phyloP scores from a whole-genome alignment of 2,797 vertebrate genomes.

The Sandelia bainsii region DNA sequence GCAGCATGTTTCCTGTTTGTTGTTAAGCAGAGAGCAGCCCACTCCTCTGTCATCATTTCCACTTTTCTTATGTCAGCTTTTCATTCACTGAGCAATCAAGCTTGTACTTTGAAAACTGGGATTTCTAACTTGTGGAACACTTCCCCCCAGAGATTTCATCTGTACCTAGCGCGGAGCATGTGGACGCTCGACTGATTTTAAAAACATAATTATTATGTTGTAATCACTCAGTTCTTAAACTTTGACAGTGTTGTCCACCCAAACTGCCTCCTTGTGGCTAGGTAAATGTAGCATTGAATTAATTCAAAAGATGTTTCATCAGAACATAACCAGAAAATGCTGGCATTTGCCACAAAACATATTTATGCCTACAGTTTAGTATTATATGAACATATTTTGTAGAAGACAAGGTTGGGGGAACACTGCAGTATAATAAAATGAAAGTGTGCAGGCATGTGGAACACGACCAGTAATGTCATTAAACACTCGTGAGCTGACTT shows the following conservation, averaged over 20 bases:
- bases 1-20: slow-evolving; percentile 39
- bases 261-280: too few species aligned
- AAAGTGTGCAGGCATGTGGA: neutral
- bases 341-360: too few species aligned
- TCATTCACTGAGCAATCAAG: neutral
- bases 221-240: too few species aligned
- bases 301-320: too few species aligned
- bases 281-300: too few species aligned
- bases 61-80: neutral
- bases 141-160: neutral
- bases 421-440: too few species aligned
- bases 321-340: too few species aligned
- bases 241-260: too few species aligned
- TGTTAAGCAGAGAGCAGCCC: slow-evolving; percentile 2
- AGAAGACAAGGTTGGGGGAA: too few species aligned
- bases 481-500: neutral
- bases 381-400: neutral
- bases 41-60: slow-evolving; percentile 14
- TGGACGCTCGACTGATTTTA: neutral
- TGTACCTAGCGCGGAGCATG: neutral
- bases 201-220: neutral
- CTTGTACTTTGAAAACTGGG: neutral
- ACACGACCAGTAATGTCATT: neutral
- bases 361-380: too few species aligned
- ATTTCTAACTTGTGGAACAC: neutral